phyloP scores from a whole-genome alignment of 2,797 vertebrate species.

The Rallus crepitans region DNA sequence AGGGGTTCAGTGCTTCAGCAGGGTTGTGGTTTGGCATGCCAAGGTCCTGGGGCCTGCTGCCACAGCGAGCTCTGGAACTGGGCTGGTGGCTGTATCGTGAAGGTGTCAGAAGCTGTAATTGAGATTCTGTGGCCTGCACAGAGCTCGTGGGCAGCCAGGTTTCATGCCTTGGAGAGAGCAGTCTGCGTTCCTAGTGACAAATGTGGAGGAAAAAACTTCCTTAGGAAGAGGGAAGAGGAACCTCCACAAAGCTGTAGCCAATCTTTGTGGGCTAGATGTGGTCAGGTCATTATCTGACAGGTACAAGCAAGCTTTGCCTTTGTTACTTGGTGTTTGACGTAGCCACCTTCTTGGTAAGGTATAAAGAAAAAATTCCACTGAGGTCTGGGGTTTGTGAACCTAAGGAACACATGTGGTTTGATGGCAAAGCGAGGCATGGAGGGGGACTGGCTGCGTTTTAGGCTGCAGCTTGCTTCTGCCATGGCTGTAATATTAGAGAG shows the following conservation, averaged over 20 bases:
- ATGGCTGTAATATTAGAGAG: not conserved
- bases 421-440: not conserved
- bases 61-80: not conserved
- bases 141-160: not conserved
- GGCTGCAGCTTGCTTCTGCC: not conserved
- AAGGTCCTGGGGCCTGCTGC: not conserved
- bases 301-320: not conserved
- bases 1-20: not conserved
- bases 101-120: not conserved
- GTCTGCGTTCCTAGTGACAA: not conserved
- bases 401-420: not conserved
- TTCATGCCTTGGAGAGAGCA: not conserved
- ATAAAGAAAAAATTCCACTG: not conserved
- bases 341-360: not conserved
- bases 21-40: fast-evolving
- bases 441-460: not conserved
- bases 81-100: too few relatives aligned
- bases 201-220: not conserved
- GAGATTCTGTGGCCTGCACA: not conserved
- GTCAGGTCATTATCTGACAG: not conserved
- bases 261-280: not conserved
- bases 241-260: not conserved
- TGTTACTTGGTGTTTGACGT: not conserved
- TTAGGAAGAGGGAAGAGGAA: not conserved
- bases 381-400: not conserved